Evolutionary conservation across 2,113 vertebrate species (phyloP).

Genomic region (Hippocampus comes): DNA sequence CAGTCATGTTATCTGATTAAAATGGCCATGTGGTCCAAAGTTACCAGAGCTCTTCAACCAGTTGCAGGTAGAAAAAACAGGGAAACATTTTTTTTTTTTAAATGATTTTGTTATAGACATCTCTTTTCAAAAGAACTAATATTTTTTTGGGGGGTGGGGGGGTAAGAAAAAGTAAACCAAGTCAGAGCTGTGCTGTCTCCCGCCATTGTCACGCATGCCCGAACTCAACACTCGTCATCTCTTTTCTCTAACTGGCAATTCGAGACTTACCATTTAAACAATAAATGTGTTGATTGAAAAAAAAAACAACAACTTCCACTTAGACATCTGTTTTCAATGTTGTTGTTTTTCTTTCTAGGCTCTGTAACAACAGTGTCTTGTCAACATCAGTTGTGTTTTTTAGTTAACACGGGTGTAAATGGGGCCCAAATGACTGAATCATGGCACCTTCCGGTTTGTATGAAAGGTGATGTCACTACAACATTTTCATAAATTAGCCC

Average conservation of each 20-base stretch:
- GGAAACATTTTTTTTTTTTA: no score
- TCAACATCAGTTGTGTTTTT: no score
- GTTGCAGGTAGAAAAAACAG: no score
- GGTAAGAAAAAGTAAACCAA: not conserved
- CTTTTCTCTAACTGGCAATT: not conserved
- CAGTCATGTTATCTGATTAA: not conserved
- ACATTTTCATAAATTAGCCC: not conserved
- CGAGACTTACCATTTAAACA: not conserved
- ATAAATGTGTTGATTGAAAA: not conserved
- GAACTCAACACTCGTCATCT: not conserved
- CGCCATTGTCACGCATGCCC: not conserved
- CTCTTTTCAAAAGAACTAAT: not conserved
- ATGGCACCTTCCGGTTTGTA: not conserved
- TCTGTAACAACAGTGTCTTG: no score
- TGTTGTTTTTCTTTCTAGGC: no score
- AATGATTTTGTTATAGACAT: not conserved
- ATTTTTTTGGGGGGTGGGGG: not conserved
- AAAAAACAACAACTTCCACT: not conserved
- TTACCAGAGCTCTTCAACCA: not conserved
- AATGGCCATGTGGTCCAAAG: not conserved
- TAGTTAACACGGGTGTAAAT: no score
- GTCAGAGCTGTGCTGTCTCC: not conserved
- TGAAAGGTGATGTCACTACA: not conserved
- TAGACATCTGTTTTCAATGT: not conserved
- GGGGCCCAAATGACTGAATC: not conserved